Base-by-base conservation (phyloP, 2,888 invertebrate species). In the Apantesis nais region DNA sequence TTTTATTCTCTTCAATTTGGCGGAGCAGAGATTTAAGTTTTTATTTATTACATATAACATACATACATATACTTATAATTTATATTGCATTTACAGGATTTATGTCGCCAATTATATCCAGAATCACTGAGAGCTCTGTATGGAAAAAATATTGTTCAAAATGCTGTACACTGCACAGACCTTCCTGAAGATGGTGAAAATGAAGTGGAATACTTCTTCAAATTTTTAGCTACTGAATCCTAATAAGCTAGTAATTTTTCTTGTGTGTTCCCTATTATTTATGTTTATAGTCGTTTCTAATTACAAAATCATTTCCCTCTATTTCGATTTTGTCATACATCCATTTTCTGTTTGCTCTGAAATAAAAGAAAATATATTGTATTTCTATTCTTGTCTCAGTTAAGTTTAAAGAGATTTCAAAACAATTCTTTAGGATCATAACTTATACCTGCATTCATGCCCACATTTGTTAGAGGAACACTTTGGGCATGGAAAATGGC, bases 141-240 rank as follows among this genome's bases (percentile, higher is more conserved):
- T 95, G 99, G 99, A 0, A 96, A 96, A 79, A 96, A 96, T 74
- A 97, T 97, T 88, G 95, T 98, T 52, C 96, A 97, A 83, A 99
- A 99, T 95, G 98, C 97, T 14, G 96, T 99, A 2, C 99, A 99
- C 89, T 99, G 99, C 88, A 99, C 99, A 7, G 99, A 99, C 95
- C 95, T 99, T 63, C 96, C 97, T 0, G 98, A 98, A 88, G 99
- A 99, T 93, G 97, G 97, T 2, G 90, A 96, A 72, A 88, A 97
- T 68, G 99, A 99, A 95, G 93, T 97, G 65, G 97, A 97, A 89
- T 97, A 97, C 88, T 96, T 97, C 84, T 97, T 97, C 85, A 97
- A 97, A 90, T 96, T 97, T 78, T 82, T 97, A 60, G 88, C 88
- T 22, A 89, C 83, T 84, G 84, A 89, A 62, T 89, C 75, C 29